A percentile compares a stretch with the other conserved stretches of the same genome.
phyloP scores from a whole-genome alignment of 1,140 invertebrate genomes.

The Vanessa tameamea region DNA sequence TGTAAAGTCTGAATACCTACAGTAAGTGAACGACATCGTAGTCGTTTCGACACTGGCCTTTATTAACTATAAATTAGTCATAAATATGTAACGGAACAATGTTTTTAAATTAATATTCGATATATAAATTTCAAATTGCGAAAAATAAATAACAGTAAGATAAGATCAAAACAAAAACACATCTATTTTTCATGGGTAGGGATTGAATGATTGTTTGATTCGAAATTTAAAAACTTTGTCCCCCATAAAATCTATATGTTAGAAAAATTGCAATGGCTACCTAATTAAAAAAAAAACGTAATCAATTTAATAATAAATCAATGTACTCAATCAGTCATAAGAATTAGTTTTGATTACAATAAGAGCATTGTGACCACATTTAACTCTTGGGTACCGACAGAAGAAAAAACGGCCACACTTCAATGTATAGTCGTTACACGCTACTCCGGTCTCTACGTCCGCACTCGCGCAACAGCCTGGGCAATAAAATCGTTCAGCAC shows the following conservation, averaged over 20 bases:
- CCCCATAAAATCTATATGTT: slow-evolving; percentile 20
- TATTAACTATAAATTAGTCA: slow-evolving; percentile 33
- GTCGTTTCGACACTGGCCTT: slow-evolving; percentile 33
- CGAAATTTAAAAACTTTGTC: slow-evolving; percentile 27
- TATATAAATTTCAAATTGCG: slow-evolving; percentile 8
- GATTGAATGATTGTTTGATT: background rate
- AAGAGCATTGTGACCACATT: slow-evolving; percentile 33
- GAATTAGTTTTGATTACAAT: slow-evolving; percentile 32
- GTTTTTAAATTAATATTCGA: slow-evolving; percentile 23
- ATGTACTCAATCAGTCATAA: slow-evolving; percentile 37
- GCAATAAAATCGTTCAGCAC: slow-evolving; percentile 46
- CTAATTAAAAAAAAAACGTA: slow-evolving; percentile 10
- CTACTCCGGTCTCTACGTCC: background rate
- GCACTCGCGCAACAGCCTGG: slow-evolving; percentile 5
- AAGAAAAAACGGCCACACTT: slow-evolving; percentile 5
- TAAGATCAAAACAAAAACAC: no score
- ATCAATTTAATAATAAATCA: slow-evolving; percentile 18
- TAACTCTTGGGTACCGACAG: slow-evolving; percentile 20
- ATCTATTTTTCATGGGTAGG: background rate
- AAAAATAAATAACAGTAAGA: slow-evolving; percentile 1
- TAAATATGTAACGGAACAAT: slow-evolving; percentile 25
- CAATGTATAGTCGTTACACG: background rate
- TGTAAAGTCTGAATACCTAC: slow-evolving; percentile 35
- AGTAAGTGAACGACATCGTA: slow-evolving; percentile 21
- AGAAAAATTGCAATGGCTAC: slow-evolving; percentile 7